phyloP scores from a whole-genome alignment of 2,797 vertebrate genomes.

The Channallabes apus region DNA sequence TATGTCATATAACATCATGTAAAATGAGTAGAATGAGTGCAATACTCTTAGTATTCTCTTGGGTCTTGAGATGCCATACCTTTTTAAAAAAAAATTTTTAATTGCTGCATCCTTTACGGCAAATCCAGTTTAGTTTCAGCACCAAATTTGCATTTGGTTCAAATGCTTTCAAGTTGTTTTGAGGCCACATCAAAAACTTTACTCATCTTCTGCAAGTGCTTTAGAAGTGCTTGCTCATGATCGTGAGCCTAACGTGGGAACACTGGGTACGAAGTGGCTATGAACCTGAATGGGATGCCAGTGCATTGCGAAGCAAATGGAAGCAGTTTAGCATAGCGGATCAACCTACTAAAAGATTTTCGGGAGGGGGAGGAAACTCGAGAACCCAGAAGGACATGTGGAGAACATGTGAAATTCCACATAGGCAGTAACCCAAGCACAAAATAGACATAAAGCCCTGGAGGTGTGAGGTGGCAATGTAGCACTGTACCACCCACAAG shows the following conservation, averaged over 20 bases:
- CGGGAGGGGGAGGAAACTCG: background rate
- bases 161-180: background rate
- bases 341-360: background rate
- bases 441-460: background rate
- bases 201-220: background rate
- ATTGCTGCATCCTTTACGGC: background rate
- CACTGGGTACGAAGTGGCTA: background rate
- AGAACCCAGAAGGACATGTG: background rate
- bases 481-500: background rate
- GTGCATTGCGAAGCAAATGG: background rate
- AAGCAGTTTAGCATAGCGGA: background rate
- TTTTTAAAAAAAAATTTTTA: constrained; percentile 1
- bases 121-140: background rate
- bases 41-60: background rate
- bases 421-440: background rate
- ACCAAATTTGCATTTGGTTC: background rate
- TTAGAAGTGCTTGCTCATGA: no score
- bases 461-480: background rate
- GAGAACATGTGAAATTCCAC: background rate
- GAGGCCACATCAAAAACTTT: background rate
- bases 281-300: background rate
- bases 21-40: background rate
- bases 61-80: background rate
- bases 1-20: background rate
- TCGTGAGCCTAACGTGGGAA: background rate